Evolutionary conservation across 2,888 invertebrate genomes (phyloP), one percentile per base, ranked within the genome.

Genomic region (Athrips mouffetella): DNA sequence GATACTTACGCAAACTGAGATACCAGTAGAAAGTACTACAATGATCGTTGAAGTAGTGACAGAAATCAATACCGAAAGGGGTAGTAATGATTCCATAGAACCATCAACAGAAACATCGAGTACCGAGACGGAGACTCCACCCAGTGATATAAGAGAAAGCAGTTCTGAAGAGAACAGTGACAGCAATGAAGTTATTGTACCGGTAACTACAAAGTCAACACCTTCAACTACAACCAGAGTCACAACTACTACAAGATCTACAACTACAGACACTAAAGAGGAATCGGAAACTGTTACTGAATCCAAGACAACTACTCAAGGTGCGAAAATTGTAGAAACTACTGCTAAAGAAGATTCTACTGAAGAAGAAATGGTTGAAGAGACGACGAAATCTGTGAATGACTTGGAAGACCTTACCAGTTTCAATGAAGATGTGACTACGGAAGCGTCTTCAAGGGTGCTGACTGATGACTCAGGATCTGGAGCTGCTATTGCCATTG

Each of bases 401-500:
- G 75, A 69, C 39, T 51, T 70, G 30, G 80, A 79, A 53, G 82
- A 81, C 33, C 47, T 73, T 45, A 76, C 73, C 2, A 78, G 64
- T 45, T 80, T 73, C 53, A 64, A 59, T 15, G 80, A 65, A 33
- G 81, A 74, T 18, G 59, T 74, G 65, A 84, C 76, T 3, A 90
- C 78, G 47, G 85, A 76, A 62, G 76, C 70, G 23, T 79, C 73
- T 20, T 74, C 66, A 20, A 74, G 64, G 59, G 76, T 63, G 62
- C 42, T 73, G 11, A 65, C 70, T 3, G 79, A 70, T 5, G 86
- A 84, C 29, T 84, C 89, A 2, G 90, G 91, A 35, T 90, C 91
- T 0, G 94, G 93, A 48, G 93, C 94, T 3, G 92, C 95, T 45
- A 93, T 94, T 8, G 96, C 96, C 10, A 94, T 96, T 51, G 92